phyloP scores from a whole-genome alignment of 30 jellyfish, hydroid and myxozoan species.

The Cassiopea andromeda region DNA sequence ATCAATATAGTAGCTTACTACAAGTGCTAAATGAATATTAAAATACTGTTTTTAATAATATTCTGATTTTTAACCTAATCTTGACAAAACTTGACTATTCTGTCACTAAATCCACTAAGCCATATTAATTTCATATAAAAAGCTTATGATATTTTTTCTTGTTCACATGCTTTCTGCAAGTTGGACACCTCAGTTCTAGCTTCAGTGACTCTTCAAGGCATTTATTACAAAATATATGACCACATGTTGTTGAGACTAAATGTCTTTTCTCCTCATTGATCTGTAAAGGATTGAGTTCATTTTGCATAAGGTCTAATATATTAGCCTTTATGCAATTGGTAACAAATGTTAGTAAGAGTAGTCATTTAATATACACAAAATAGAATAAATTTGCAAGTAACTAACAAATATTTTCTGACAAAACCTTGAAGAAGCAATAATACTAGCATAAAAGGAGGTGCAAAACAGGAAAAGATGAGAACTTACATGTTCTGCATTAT shows the following conservation, averaged over 20 bases:
- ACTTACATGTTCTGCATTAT: conserved; percentile 36
- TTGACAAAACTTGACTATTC: not conserved
- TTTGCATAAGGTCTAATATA: too few relatives aligned
- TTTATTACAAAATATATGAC: conserved; percentile 82
- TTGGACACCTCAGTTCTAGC: conserved; percentile 73
- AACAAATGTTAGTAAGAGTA: too few relatives aligned
- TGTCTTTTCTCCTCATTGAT: conserved; percentile 49
- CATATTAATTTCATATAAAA: conserved; percentile 29
- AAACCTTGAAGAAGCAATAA: too few relatives aligned
- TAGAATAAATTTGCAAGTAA: too few relatives aligned
- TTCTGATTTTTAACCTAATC: not conserved
- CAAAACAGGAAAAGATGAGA: not conserved
- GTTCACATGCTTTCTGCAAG: conserved; percentile 74
- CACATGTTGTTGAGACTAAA: conserved; percentile 88
- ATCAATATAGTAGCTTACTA: too few relatives aligned
- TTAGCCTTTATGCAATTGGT: too few relatives aligned
- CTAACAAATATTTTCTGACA: too few relatives aligned
- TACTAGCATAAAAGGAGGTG: not conserved
- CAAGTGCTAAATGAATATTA: too few relatives aligned
- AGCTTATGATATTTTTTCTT: conserved; percentile 75
- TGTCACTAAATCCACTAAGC: too few relatives aligned
- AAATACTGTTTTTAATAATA: too few relatives aligned
- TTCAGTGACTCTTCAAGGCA: conserved; percentile 71
- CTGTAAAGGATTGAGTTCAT: conserved; percentile 26
- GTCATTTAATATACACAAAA: too few relatives aligned